Conservation (phyloP, 2,888 invertebrate species). For the Bruchidius siliquastri region DNA sequence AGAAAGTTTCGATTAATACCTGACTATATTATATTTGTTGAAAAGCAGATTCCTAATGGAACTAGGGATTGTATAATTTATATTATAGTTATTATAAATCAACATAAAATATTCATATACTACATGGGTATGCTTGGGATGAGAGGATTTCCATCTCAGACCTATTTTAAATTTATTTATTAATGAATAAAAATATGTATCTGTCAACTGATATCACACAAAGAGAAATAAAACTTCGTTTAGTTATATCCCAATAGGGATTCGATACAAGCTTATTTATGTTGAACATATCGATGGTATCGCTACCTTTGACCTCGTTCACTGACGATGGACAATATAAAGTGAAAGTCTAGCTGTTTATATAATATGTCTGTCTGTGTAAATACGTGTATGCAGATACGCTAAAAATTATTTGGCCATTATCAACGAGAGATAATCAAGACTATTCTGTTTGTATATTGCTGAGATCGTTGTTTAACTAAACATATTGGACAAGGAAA, state of each 20-base stretch:
- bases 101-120: too few relatives aligned
- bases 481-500: not conserved
- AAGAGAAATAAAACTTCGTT: constrained; percentile 8
- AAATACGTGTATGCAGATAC: not conserved
- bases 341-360: constrained; percentile 18
- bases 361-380: constrained; percentile 11
- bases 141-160: not conserved
- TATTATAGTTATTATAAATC: too few relatives aligned
- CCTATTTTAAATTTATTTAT: not conserved
- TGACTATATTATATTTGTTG: too few relatives aligned
- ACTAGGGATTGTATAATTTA: too few relatives aligned
- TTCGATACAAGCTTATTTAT: constrained; percentile 16
- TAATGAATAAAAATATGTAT: not conserved
- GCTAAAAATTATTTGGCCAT: not conserved
- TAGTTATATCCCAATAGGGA: constrained; percentile 16
- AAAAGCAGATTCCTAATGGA: too few relatives aligned
- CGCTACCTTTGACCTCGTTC: constrained; percentile 26
- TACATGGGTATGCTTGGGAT: too few relatives aligned
- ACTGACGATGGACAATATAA: constrained; percentile 24
- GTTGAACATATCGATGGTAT: constrained; percentile 19
- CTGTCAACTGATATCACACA: constrained; percentile 1
- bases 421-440: not conserved
- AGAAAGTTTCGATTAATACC: too few relatives aligned
- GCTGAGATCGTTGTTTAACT: not conserved
- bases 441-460: not conserved